Conservation (phyloP, 2,888 invertebrate species). For the Ormyrus labotus region DNA sequence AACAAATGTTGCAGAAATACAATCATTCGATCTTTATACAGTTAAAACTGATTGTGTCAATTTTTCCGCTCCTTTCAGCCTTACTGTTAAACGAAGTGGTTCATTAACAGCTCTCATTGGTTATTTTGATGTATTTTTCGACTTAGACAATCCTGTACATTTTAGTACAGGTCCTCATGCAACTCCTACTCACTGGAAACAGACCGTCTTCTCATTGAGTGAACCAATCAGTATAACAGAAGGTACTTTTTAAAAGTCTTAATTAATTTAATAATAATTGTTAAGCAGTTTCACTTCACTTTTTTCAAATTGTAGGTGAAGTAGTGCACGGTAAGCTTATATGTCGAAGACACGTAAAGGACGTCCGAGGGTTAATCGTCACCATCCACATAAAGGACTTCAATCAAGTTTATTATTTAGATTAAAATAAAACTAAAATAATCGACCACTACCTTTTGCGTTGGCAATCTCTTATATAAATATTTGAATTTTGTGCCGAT, state of each 20-base stretch:
- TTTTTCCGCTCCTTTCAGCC: constrained; percentile 83
- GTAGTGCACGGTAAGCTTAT: constrained; percentile 82
- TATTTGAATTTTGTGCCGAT: constrained; percentile 11
- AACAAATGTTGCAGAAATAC: constrained; percentile 70
- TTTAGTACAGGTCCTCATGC: constrained; percentile 89
- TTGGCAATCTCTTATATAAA: constrained; percentile 11
- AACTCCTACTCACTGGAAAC: constrained; percentile 94
- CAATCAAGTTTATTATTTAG: constrained; percentile 71
- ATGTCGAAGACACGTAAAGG: constrained; percentile 85
- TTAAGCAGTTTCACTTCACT: constrained; percentile 1
- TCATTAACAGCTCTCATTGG: constrained; percentile 89
- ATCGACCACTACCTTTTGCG: constrained; percentile 22
- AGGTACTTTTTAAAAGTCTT: constrained; percentile 74
- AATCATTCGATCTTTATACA: constrained; percentile 83
- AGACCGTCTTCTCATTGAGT: constrained; percentile 91
- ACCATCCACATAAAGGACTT: constrained; percentile 79
- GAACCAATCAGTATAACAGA: constrained; percentile 83
- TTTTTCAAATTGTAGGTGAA: constrained; percentile 77
- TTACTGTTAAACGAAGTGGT: constrained; percentile 82
- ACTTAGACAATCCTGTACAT: constrained; percentile 81
- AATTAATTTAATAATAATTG: constrained; percentile 14
- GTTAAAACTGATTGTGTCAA: constrained; percentile 85
- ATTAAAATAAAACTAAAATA: constrained; percentile 65
- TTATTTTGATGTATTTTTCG: constrained; percentile 94
- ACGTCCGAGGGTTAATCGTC: constrained; percentile 85